A percentile compares a stretch with the other conserved stretches of the same genome.
phyloP scores from a whole-genome alignment of 2,113 vertebrate species.

The Theristicus caerulescens region DNA sequence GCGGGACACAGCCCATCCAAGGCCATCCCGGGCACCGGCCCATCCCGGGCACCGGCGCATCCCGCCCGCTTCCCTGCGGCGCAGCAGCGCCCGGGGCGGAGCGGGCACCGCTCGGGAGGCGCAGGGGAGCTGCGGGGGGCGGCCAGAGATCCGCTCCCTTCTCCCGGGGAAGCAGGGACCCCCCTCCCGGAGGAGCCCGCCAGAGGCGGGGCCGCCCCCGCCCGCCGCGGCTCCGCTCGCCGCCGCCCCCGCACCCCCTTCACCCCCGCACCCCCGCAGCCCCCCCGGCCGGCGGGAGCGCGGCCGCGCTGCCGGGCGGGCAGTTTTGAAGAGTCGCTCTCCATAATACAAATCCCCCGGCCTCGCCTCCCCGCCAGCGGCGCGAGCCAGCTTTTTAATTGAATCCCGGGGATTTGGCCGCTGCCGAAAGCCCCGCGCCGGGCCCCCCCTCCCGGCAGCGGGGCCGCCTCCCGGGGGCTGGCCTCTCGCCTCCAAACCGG shows the following conservation, averaged over 20 bases:
- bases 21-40: too few species aligned
- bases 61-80: too few species aligned
- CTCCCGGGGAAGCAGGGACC: too few species aligned
- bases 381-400: constrained; percentile 53
- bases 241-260: not conserved
- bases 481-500: not conserved
- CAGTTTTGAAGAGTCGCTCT: constrained; percentile 35
- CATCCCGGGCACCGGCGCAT: too few species aligned
- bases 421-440: not conserved
- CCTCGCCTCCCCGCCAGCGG: constrained; percentile 14
- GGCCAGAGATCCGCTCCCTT: too few species aligned
- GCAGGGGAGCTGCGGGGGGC: too few species aligned
- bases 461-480: not conserved
- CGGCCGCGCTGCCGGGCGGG: constrained; percentile 9
- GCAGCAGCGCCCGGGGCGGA: too few species aligned
- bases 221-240: not conserved
- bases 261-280: too few species aligned
- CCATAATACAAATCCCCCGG: constrained; percentile 30
- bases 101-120: too few species aligned
- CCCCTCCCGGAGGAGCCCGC: too few species aligned
- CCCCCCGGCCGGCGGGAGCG: not conserved
- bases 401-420: constrained; percentile 24
- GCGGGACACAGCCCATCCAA: too few species aligned
- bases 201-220: too few species aligned
- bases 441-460: not conserved